Evolutionary conservation across 2,113 vertebrate genomes (phyloP).

Genomic region (Heterochromis multidens): DNA sequence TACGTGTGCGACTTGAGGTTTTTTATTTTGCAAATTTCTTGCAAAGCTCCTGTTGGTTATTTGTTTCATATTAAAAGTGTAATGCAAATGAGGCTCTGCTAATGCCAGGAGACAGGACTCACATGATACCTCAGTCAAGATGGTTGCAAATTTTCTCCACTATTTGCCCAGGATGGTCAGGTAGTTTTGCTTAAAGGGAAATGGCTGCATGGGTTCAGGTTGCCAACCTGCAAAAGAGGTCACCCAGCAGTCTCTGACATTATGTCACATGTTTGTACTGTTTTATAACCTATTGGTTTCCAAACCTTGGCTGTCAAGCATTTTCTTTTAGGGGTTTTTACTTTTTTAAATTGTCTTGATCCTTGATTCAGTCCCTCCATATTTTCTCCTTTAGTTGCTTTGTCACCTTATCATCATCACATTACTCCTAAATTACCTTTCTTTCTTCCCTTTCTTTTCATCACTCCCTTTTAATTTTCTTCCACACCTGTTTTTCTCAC

Average conservation of each 20-base stretch:
- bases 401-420: too few relatives aligned
- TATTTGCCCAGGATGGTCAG: neutral
- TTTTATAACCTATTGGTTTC: too few relatives aligned
- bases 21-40: neutral
- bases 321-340: too few relatives aligned
- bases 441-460: neutral
- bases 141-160: neutral
- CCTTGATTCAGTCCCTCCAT: too few relatives aligned
- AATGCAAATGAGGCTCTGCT: neutral
- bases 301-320: too few relatives aligned
- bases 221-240: neutral
- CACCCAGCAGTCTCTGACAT: neutral
- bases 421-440: too few relatives aligned
- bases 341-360: too few relatives aligned
- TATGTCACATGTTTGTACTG: too few relatives aligned
- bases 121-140: neutral
- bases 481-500: neutral
- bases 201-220: neutral
- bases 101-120: neutral
- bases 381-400: too few relatives aligned
- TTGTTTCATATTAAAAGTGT: conserved; percentile 16
- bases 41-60: neutral
- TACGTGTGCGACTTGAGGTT: neutral
- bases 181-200: neutral
- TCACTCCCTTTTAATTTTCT: neutral